A percentile compares a stretch with the other conserved stretches of the same genome.
Evolutionary conservation across 2,113 vertebrate genomes (phyloP).

Genomic region (Tyto alba): DNA sequence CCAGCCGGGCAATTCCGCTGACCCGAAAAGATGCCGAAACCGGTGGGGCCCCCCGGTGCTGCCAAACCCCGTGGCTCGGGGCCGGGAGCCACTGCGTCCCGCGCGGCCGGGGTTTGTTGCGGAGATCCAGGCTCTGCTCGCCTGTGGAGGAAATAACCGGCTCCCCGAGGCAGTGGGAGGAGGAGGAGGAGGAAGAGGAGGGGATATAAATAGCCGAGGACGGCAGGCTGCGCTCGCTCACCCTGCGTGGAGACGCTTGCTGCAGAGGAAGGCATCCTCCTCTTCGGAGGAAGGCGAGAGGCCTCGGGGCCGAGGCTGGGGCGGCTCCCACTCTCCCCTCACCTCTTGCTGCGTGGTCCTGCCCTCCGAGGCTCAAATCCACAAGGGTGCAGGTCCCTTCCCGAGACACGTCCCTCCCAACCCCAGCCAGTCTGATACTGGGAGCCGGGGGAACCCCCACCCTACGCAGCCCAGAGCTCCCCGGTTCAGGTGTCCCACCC

Average conservation of each 20-base stretch:
- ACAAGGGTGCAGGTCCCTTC: neutral
- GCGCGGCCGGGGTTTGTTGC: neutral
- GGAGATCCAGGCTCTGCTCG: neutral
- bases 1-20: neutral
- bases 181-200: neutral
- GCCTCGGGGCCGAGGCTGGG: too few relatives aligned
- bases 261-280: neutral
- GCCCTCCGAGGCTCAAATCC: neutral
- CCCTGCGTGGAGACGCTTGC: neutral
- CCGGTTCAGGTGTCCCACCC: neutral
- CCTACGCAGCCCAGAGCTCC: neutral
- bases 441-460: neutral
- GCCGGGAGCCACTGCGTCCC: too few relatives aligned
- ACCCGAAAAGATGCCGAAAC: neutral
- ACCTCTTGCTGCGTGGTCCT: too few relatives aligned
- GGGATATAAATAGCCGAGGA: neutral
- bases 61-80: rapidly evolving
- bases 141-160: neutral
- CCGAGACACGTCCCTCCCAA: too few relatives aligned
- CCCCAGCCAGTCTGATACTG: neutral
- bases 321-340: neutral
- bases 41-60: rapidly evolving
- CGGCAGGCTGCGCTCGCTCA: neutral
- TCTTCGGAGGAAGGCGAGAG: too few relatives aligned
- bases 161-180: neutral